phyloP scores from a whole-genome alignment of 2,797 vertebrate genomes.

The Aldrovandia affinis region DNA sequence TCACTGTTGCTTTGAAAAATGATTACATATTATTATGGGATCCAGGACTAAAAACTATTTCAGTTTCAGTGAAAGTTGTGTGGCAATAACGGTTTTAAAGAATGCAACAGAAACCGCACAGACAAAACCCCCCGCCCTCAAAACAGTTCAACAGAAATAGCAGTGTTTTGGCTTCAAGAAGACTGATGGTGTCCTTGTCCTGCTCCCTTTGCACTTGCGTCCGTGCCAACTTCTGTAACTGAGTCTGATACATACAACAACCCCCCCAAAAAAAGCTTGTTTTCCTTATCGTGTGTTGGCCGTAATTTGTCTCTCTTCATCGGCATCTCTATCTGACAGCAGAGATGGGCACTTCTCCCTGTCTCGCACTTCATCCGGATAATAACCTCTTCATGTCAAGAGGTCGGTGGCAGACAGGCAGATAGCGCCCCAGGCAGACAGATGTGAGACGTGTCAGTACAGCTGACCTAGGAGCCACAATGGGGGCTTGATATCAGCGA shows the following conservation, averaged over 20 bases:
- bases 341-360: background rate
- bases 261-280: background rate
- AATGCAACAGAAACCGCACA: too few relatives aligned
- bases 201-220: background rate
- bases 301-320: constrained; percentile 11
- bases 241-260: background rate
- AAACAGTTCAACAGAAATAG: background rate
- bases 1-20: background rate
- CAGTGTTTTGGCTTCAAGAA: background rate
- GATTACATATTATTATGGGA: too few relatives aligned
- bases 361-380: background rate
- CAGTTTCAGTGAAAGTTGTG: background rate
- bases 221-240: background rate
- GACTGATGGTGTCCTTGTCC: background rate
- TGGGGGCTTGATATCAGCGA: background rate
- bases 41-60: background rate
- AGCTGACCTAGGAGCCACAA: background rate
- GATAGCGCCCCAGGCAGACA: background rate
- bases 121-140: background rate
- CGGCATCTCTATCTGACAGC: background rate
- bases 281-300: background rate
- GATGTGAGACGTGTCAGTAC: background rate
- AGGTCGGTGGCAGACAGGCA: background rate
- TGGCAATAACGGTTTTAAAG: background rate
- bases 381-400: background rate